Conservation (phyloP, 2,888 invertebrate species). For the Chaetogeoica ovagalla region DNA sequence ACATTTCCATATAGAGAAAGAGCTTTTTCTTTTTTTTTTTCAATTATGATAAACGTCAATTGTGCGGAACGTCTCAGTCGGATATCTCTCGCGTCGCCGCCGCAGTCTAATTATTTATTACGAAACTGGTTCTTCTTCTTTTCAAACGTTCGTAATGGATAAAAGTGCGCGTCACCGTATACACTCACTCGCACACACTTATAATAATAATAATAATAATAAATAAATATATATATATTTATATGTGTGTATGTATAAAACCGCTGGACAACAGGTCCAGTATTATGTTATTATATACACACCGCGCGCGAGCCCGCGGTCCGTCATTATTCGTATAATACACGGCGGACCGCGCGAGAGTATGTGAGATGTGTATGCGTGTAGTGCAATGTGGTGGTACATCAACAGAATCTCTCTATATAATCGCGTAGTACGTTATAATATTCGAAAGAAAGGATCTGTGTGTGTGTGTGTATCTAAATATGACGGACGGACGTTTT, state of each 20-base stretch:
- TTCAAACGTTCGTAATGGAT: slow-evolving; percentile 44
- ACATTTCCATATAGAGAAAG: background rate
- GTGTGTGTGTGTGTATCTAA: background rate
- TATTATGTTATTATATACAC: slow-evolving; percentile 30
- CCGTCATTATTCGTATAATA: background rate
- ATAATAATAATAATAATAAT: slow-evolving; percentile 15
- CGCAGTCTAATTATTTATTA: slow-evolving; percentile 51
- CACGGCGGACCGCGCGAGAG: background rate
- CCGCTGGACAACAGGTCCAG: slow-evolving; percentile 23
- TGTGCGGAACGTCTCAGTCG: slow-evolving; percentile 49
- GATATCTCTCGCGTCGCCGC: slow-evolving; percentile 12
- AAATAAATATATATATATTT: background rate
- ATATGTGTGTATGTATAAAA: no score
- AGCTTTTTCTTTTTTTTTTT: slow-evolving; percentile 50
- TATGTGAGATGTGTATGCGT: background rate
- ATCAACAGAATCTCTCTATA: no score
- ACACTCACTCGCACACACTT: background rate
- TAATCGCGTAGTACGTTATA: no score
- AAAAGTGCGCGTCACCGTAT: slow-evolving; percentile 13
- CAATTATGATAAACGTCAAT: slow-evolving; percentile 52
- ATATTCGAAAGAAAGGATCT: no score
- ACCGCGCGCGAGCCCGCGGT: no score
- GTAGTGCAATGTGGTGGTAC: background rate
- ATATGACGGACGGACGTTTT: background rate
- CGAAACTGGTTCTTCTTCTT: slow-evolving; percentile 52